Evolutionary conservation across 92 coral and sea anemone genomes (phyloP), one percentile per base, ranked within the genome.

Genomic region (Siderastrea siderea): DNA sequence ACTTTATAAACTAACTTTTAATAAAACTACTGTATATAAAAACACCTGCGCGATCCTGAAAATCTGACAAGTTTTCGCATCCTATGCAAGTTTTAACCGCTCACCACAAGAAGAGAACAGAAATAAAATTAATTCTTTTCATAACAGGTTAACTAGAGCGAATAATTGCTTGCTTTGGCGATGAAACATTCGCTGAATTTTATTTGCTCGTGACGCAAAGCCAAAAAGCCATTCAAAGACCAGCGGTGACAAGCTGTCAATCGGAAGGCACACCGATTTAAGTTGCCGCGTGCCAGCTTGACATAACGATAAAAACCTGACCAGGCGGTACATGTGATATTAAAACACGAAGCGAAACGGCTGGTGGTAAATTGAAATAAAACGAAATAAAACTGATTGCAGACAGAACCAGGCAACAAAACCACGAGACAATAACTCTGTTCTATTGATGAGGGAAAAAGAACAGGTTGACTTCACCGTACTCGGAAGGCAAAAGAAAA

Each of bases 261-360:
- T 84, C 73, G 49, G 73, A 7, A 26, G 53, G 19, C 78, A 7
- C 19, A 54, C 63, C 43, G 81, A 59, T 52, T 74, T 1, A 70
- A 84, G 87, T 49, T 84, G 81, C 87, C 87, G 87, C 87, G 72
- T 49, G 69, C 60, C 87, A 65, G 80, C 74, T 84, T 84, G 61
- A 71, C 73, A 74, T 63, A 61, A 61, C 59, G 81, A 64, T 79
- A 77, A 75, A 79, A 79, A 79, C 53, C 79, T 74, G 79, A 73
- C 61, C 79, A 72, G 50, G 63, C 80, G 16, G 59, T 61, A 62
- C 48, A 73, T 84, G 65, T 52, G 38, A 14, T 59, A 77, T 47
- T 45, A 62, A n/a, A 49, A 73, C 80, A 84, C 45, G 51, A 84
- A 6, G 49, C 48, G 15, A 61, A 74, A 26, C 81, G 68, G 80